Percentiles rank a stretch among this genome's conserved stretches.
Evolutionary conservation across 2,888 invertebrate genomes (phyloP).

Genomic region (Epirrhoe tristata): DNA sequence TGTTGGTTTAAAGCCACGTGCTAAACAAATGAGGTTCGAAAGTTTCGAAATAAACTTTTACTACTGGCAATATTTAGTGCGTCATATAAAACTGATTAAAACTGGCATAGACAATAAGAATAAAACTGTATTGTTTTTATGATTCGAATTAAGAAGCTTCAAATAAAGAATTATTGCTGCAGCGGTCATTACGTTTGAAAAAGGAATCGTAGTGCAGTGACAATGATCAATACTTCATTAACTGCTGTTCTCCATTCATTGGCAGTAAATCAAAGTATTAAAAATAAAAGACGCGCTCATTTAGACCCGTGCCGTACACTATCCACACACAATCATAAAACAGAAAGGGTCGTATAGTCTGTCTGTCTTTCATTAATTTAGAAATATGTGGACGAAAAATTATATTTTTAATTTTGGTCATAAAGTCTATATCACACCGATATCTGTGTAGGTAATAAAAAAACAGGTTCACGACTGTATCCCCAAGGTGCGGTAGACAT

Average conservation of each 20-base stretch:
- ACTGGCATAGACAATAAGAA: conserved; percentile 38
- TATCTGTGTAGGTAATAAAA: too few species aligned
- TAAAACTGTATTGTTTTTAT: conserved; percentile 31
- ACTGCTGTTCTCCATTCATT: conserved; percentile 72
- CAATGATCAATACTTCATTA: conserved; percentile 76
- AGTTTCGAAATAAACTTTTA: conserved; percentile 38
- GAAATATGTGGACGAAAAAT: not conserved
- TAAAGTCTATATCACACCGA: not conserved
- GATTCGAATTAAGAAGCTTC: conserved; percentile 50
- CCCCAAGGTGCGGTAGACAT: too few species aligned
- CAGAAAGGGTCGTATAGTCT: conserved; percentile 46
- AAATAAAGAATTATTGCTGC: conserved; percentile 57
- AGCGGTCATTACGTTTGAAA: conserved; percentile 52
- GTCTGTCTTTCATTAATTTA: conserved; percentile 20
- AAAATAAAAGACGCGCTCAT: conserved; percentile 73
- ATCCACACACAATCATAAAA: conserved; percentile 29
- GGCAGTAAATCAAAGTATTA: conserved; percentile 73
- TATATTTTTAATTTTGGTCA: not conserved
- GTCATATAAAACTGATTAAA: conserved; percentile 40
- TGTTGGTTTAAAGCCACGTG: conserved; percentile 51
- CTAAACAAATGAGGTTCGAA: conserved; percentile 41
- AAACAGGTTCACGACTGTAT: too few species aligned
- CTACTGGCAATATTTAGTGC: conserved; percentile 41
- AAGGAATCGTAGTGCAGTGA: conserved; percentile 58
- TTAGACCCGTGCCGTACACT: conserved; percentile 68